A percentile compares a stretch with the other conserved stretches of the same genome.
Evolutionary conservation across 2,888 invertebrate genomes (phyloP).

Genomic region (Cenopis cana): DNA sequence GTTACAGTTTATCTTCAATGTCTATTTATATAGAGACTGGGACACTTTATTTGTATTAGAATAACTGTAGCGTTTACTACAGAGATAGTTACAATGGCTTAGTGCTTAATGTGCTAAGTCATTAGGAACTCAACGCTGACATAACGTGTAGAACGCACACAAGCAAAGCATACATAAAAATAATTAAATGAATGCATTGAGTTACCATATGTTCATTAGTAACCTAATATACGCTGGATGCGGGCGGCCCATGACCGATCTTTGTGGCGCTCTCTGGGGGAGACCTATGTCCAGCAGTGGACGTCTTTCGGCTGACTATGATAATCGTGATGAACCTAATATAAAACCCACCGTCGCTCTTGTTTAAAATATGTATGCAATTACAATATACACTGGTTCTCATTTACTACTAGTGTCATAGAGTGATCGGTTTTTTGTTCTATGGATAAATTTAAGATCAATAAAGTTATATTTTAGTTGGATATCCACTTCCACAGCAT

Average conservation of each 20-base stretch:
- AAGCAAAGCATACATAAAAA: conserved; percentile 4
- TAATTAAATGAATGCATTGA: neutral
- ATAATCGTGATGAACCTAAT: no score
- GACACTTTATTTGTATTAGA: neutral
- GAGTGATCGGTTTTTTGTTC: no score
- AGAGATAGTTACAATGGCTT: conserved; percentile 5
- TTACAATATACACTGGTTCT: neutral
- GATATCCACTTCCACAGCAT: no score
- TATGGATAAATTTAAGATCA: no score
- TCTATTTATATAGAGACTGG: neutral
- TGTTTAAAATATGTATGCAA: neutral
- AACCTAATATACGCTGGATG: neutral
- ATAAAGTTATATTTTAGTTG: no score
- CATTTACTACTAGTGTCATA: no score
- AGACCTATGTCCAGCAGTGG: no score
- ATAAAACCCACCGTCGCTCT: no score
- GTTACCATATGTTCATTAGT: neutral
- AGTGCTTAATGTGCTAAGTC: conserved; percentile 13
- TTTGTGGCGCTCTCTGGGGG: no score
- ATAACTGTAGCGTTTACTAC: neutral
- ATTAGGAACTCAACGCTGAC: conserved; percentile 4
- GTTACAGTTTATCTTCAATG: neutral
- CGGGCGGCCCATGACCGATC: no score
- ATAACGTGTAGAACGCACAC: neutral
- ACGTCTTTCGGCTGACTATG: no score